Evolutionary conservation across 2,888 invertebrate genomes (phyloP).

Genomic region (Podabrus alpinus): DNA sequence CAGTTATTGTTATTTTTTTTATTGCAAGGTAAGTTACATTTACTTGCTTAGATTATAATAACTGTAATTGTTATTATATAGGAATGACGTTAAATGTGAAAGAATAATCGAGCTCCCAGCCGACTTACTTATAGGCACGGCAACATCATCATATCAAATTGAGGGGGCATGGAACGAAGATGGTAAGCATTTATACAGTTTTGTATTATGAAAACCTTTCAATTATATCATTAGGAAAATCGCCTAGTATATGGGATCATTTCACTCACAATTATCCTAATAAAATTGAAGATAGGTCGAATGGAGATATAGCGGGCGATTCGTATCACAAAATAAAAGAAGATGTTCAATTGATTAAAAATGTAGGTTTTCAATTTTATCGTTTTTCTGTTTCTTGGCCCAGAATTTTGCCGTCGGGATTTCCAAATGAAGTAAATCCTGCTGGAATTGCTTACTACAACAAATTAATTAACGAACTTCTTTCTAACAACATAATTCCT

Average conservation of each 20-base stretch:
- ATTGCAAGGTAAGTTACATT: not conserved
- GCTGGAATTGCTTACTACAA: constrained; percentile 68
- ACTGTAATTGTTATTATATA: not conserved
- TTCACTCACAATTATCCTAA: constrained; percentile 56
- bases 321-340: constrained; percentile 25
- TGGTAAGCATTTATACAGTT: constrained; percentile 33
- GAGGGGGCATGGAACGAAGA: constrained; percentile 60
- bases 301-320: constrained; percentile 30
- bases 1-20: not conserved
- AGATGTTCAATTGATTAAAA: constrained; percentile 54
- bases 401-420: constrained; percentile 64
- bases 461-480: constrained; percentile 61
- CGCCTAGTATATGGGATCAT: constrained; percentile 61
- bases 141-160: constrained; percentile 62
- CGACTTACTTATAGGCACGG: constrained; percentile 54
- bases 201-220: not conserved
- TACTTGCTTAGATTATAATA: not conserved
- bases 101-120: constrained; percentile 25
- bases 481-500: constrained; percentile 58
- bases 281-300: constrained; percentile 56
- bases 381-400: constrained; percentile 69
- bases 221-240: constrained; percentile 31
- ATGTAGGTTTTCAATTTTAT: constrained; percentile 60
- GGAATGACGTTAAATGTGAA: not conserved
- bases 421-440: constrained; percentile 61